A percentile compares a stretch with the other conserved stretches of the same genome.
phyloP scores from a whole-genome alignment of 2,113 vertebrate genomes.

The Glareola pratincola region DNA sequence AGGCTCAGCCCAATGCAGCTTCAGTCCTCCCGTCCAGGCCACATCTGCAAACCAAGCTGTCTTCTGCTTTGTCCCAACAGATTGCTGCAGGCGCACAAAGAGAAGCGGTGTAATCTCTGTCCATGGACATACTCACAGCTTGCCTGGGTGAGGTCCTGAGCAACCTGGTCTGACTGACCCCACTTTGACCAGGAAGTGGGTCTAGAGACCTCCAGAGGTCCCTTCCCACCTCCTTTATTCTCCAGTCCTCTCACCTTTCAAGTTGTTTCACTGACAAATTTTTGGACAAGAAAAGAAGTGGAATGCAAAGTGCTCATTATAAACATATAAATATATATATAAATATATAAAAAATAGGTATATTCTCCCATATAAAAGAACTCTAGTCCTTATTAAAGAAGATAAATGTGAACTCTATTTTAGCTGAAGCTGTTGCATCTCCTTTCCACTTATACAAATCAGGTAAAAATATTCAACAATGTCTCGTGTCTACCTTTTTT shows the following conservation, averaged over 20 bases:
- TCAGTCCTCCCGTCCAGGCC: not conserved
- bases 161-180: not conserved
- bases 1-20: not conserved
- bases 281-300: not conserved
- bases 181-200: not conserved
- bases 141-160: not conserved
- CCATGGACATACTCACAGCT: not conserved
- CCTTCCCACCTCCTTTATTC: not conserved
- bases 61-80: not conserved
- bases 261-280: not conserved
- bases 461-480: not conserved
- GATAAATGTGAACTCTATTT: not conserved
- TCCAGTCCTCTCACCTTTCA: not conserved
- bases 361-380: not conserved
- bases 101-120: rapidly evolving
- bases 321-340: not conserved
- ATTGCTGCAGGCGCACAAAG: not conserved
- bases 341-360: not conserved
- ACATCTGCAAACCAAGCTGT: not conserved
- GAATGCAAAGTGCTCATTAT: not conserved
- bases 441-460: not conserved
- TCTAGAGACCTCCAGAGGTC: not conserved
- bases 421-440: not conserved
- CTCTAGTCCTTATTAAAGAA: not conserved
- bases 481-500: not conserved